Evolutionary conservation across 2,113 vertebrate species (phyloP).

Genomic region (Mesembrinibis cayennensis): DNA sequence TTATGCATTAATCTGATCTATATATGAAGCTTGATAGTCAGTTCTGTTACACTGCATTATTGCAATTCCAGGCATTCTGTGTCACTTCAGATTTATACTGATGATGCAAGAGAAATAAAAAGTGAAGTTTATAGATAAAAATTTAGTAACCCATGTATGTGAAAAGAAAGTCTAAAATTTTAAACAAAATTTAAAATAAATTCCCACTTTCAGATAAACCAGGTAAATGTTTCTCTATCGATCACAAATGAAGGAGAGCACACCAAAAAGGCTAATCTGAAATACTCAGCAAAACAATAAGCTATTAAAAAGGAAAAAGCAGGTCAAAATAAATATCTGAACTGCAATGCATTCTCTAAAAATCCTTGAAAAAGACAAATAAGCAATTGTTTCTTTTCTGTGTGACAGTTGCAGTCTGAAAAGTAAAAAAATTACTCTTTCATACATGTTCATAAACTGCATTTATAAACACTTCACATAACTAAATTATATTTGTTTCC

Average conservation of each 20-base stretch:
- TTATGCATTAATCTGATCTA: slow-evolving; percentile 53
- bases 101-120: neutral
- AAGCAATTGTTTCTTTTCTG: neutral
- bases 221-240: neutral
- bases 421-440: slow-evolving; percentile 20
- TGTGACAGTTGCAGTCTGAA: neutral
- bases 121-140: neutral
- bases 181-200: neutral
- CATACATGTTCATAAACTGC: neutral
- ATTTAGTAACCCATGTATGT: neutral
- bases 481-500: slow-evolving; percentile 32
- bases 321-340: neutral
- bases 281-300: neutral
- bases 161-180: neutral
- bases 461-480: slow-evolving; percentile 34
- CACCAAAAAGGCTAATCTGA: neutral
- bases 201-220: neutral
- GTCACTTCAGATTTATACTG: neutral
- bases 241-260: neutral
- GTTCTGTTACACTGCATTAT: neutral
- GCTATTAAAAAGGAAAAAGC: neutral
- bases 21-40: slow-evolving; percentile 27
- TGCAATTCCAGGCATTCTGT: slow-evolving; percentile 40
- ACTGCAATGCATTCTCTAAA: neutral
- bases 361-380: slow-evolving; percentile 33